A percentile compares a stretch with the other conserved stretches of the same genome.
Evolutionary conservation across 2,113 vertebrate genomes (phyloP).

Genomic region (Tetrax tetrax): DNA sequence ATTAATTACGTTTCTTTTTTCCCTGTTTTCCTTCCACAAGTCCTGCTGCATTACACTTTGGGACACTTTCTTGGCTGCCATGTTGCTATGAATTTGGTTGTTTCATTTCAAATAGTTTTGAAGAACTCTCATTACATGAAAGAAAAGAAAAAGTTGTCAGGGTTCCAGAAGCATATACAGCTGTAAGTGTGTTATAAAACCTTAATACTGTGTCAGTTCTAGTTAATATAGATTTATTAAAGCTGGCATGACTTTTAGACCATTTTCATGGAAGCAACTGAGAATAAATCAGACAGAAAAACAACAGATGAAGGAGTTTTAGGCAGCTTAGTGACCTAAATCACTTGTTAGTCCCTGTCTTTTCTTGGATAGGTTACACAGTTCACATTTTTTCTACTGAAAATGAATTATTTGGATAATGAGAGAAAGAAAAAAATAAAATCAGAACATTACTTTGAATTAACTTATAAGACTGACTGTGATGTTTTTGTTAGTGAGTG

Average conservation of each 20-base stretch:
- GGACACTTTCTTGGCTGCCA: constrained; percentile 6
- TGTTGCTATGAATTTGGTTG: background rate
- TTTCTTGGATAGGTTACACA: background rate
- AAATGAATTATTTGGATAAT: constrained; percentile 1
- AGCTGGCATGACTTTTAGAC: constrained; percentile 10
- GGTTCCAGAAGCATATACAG: constrained; percentile 9
- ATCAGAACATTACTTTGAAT: background rate
- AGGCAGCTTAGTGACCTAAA: constrained; percentile 4
- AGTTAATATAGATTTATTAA: constrained; percentile 47
- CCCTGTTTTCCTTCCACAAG: background rate
- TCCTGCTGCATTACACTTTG: background rate
- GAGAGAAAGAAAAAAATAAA: background rate
- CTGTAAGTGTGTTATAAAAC: constrained; percentile 31
- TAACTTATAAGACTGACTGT: background rate
- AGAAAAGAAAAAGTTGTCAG: constrained; percentile 12
- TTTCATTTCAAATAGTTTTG: constrained; percentile 26
- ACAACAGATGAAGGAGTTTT: constrained; percentile 39
- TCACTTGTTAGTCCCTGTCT: background rate
- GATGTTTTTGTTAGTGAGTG: background rate
- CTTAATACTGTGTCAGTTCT: constrained; percentile 10
- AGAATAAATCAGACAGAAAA: constrained; percentile 44
- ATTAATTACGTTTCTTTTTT: background rate
- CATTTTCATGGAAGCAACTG: constrained; percentile 34
- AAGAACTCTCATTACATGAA: constrained; percentile 39
- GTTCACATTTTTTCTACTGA: background rate